phyloP scores from a whole-genome alignment of 1,140 invertebrate genomes.

The Lepidostoma basale region DNA sequence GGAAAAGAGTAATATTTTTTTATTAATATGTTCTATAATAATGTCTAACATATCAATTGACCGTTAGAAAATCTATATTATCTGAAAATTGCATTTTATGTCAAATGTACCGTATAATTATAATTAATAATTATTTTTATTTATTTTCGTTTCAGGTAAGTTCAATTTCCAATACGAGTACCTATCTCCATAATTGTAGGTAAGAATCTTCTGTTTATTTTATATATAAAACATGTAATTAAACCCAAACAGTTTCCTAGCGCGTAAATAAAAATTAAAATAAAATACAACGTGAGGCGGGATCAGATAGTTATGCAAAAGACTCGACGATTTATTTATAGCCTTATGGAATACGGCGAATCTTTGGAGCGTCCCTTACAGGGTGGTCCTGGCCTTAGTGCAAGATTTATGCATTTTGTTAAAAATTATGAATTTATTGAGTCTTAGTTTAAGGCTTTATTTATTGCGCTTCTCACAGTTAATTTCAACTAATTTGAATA shows the following conservation, averaged over 20 bases:
- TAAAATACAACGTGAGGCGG: conserved; percentile 27
- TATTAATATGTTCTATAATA: no score
- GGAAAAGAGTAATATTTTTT: no score
- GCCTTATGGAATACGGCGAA: conserved; percentile 15
- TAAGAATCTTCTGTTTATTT: not conserved
- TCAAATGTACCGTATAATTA: not conserved
- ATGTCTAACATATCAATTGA: no score
- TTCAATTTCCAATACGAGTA: not conserved
- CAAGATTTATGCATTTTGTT: conserved; percentile 8
- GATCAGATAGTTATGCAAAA: conserved; percentile 44
- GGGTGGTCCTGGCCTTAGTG: not conserved
- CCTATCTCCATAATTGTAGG: not conserved
- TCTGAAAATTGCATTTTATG: no score
- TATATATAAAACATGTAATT: not conserved
- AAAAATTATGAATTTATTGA: not conserved
- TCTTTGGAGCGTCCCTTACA: conserved; percentile 2
- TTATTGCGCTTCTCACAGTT: no score
- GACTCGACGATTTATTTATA: conserved; percentile 42
- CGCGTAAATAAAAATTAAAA: conserved; percentile 9
- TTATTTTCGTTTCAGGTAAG: not conserved
- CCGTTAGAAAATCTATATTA: no score
- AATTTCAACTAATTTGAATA: no score
- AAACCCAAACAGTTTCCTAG: not conserved
- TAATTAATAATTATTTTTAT: not conserved
- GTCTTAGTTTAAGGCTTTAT: not conserved